These are phyloP conservation scores for Callinectes sapidus DNA, from an alignment of 2,888 invertebrate genomes.

Conservation along the genomic window DNA sequence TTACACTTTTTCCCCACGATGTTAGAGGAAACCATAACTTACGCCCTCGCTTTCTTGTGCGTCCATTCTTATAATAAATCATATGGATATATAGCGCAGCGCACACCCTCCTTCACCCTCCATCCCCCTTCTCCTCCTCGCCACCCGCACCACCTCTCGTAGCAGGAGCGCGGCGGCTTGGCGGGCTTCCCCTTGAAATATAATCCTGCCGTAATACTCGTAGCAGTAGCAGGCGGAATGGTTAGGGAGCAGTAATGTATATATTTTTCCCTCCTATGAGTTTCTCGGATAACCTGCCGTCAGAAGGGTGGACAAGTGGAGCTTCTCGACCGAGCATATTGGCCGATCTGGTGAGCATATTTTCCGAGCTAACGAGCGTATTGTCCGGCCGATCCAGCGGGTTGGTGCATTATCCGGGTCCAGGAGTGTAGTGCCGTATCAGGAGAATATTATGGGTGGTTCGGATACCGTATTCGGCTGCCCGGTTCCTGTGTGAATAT, in stretches of 20 bases:
- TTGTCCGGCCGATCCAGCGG: conserved; percentile 30
- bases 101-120: neutral
- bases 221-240: conserved; percentile 14
- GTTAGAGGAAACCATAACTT: conserved; percentile 37
- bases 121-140: neutral
- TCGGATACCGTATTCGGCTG: conserved; percentile 7
- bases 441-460: conserved; percentile 20
- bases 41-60: conserved; percentile 36
- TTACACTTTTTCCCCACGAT: conserved; percentile 36
- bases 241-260: conserved; percentile 11
- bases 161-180: neutral
- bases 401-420: conserved; percentile 23
- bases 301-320: conserved; percentile 6
- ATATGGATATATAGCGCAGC: conserved; percentile 34
- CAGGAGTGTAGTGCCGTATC: conserved; percentile 21
- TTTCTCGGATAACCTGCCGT: conserved; percentile 34
- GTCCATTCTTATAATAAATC: conserved; percentile 36
- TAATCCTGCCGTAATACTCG: conserved; percentile 18
- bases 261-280: conserved; percentile 9
- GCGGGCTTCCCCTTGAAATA: conserved; percentile 20
- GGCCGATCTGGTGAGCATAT: conserved; percentile 30
- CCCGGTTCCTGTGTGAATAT: conserved; percentile 12
- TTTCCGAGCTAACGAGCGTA: conserved; percentile 30
- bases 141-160: neutral
- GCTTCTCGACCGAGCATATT: conserved; percentile 13